Evolutionary conservation across 2,888 invertebrate species (phyloP).

Genomic region (Lypha dubia): DNA sequence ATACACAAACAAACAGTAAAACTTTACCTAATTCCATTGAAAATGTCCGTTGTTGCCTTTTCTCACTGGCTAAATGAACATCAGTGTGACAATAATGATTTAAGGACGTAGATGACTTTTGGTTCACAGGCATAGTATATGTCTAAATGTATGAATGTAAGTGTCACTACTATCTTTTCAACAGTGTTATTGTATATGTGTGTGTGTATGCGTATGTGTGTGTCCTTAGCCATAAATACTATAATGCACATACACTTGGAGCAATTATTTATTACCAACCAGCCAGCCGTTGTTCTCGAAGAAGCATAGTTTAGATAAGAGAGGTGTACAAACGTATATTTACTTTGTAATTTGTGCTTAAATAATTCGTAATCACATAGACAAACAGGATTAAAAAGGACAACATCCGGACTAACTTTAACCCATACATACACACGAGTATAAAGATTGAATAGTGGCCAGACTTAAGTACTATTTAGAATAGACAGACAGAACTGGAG

Average conservation of each 20-base stretch:
- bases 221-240: conserved; percentile 12
- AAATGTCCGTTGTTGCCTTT: conserved; percentile 46
- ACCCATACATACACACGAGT: neutral
- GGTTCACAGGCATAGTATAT: conserved; percentile 16
- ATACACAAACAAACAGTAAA: neutral
- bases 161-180: neutral
- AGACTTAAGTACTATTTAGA: neutral
- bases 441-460: neutral
- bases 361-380: conserved; percentile 70
- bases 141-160: neutral
- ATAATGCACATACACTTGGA: neutral
- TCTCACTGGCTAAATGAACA: conserved; percentile 49
- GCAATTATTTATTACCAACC: conserved; percentile 54
- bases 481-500: neutral
- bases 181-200: neutral
- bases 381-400: conserved; percentile 70
- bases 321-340: conserved; percentile 68
- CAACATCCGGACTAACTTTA: conserved; percentile 56
- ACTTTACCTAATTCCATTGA: conserved; percentile 10
- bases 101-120: conserved; percentile 54
- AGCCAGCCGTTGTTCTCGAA: conserved; percentile 52
- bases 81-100: conserved; percentile 51
- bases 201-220: neutral
- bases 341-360: conserved; percentile 71
- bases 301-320: conserved; percentile 70